Base-by-base conservation (phyloP, 2,888 invertebrate genomes). In the Acleris holmiana region DNA sequence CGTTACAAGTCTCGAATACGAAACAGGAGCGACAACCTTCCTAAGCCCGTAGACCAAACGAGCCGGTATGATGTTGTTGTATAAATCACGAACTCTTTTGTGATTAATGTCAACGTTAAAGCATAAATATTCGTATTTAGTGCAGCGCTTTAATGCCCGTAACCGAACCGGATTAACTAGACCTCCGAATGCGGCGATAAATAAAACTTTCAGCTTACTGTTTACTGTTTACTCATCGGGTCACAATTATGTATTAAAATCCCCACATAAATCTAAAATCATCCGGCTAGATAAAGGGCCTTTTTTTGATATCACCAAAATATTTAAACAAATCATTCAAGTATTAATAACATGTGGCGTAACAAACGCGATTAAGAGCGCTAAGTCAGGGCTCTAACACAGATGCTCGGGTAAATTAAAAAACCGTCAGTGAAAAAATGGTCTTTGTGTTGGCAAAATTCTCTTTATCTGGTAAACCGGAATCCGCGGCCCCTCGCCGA, bases 91-190 rank as follows among this genome's bases (percentile, higher is more conserved):
- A 67, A 79, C 78, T 83, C 85, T 90, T 89, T 90, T 86, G 89
- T 91, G 86, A 89, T 92, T 88, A 90, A 91, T 85, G 91, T 91
- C 89, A 88, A 80, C 78, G 85, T 84, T 73, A 83, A 85, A 85
- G 77, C 83, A 84, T 89, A 86, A 89, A 91, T 83, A 85, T 85
- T 87, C 83, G 87, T 91, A 92, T 91, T 91, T 89, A 89, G 91
- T 91, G 82, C 84, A 85, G 80, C 77, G 68, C 56, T 78, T n/a
- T 73, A 71, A 73, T 62, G 70, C 59, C 71, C 76, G 74, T 74
- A 74, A 73, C 86, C 80, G 83, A 80, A 77, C 83, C 79, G 83
- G 85, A 80, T 84, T 84, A 84, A 82, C 81, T 69, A 75, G 79
- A 75, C 75, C 78, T 82, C 84, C 85, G 85, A 86, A 82, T 76